Conservation (phyloP, 2,797 vertebrate genomes). For the Scolopax bukidnonensis region DNA sequence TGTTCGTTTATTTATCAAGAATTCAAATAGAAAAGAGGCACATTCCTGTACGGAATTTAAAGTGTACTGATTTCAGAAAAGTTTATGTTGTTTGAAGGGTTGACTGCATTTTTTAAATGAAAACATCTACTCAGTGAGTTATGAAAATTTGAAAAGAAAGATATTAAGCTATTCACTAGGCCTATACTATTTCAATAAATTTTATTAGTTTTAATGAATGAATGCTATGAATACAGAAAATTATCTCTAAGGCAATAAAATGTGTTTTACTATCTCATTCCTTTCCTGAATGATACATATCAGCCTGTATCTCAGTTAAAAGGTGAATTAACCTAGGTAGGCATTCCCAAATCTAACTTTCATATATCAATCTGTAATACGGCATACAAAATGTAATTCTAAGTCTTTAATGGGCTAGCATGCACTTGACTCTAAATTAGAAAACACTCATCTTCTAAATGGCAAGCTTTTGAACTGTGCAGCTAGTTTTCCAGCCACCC, state of each 20-base stretch:
- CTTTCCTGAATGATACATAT: neutral
- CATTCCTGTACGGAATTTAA: neutral
- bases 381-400: accelerated
- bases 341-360: neutral
- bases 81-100: neutral
- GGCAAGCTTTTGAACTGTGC: neutral
- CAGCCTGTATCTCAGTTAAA: neutral
- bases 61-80: neutral
- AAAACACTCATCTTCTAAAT: neutral
- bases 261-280: neutral
- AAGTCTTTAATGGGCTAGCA: neutral
- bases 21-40: neutral
- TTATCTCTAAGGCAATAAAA: neutral
- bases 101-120: neutral
- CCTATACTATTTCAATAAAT: neutral
- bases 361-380: neutral
- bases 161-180: neutral
- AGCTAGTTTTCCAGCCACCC: neutral
- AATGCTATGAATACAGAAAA: neutral
- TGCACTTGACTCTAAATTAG: neutral
- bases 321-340: neutral
- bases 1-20: neutral
- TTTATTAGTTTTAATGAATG: neutral
- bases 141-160: neutral
- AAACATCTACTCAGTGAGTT: neutral